Base-by-base conservation (phyloP, 2,888 invertebrate species). In the Plutella xylostella region DNA sequence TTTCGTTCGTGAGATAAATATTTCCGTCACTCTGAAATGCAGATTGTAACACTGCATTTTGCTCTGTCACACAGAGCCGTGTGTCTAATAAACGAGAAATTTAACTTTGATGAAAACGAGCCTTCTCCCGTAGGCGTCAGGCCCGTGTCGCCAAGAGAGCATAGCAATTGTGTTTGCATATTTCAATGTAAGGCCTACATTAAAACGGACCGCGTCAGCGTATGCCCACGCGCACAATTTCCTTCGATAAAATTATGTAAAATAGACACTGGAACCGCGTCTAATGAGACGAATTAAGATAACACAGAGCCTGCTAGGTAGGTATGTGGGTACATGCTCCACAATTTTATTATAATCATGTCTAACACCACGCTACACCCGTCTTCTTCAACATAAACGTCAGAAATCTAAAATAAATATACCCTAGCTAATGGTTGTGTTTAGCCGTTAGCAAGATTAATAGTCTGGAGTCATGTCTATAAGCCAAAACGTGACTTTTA, bases 201-300 rank as follows among this genome's bases (percentile, higher is more conserved):
- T 72, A 72, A 71, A 70, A 63, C 65, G 64, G 62, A 67, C 67
- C 68, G 66, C 63, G 67, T 67, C 62, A 57, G 50, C 61, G 54
- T 54, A 61, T 64, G 71, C 72, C 71, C 71, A 72, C 71, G 71
- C 72, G 67, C 63, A 68, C 72, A 73, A 72, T 75, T 73, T 78
- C 72, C 73, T 71, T 67, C 71, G 72, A 74, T 78, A 73, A 75
- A 77, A 75, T 73, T 72, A 75, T 75, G 72, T 68, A 72, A 76
- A 76, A 64, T 71, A 71, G 67, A 72, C 72, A 73, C 73, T 73
- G 69, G 69, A 63, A 61, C 60, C 55, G 55, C 61, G 63, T 64
- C 64, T 77, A 78, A 78, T 78, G 74, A 76, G 72, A 60, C 68
- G 61, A 72, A 77, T 77, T 75, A 74, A 74, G 76, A 74, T 74